A percentile compares a stretch with the other conserved stretches of the same genome.
These are phyloP conservation scores for Drosophila prostipennis DNA, from an alignment of 2,888 invertebrate species.

Conservation along the genomic window DNA sequence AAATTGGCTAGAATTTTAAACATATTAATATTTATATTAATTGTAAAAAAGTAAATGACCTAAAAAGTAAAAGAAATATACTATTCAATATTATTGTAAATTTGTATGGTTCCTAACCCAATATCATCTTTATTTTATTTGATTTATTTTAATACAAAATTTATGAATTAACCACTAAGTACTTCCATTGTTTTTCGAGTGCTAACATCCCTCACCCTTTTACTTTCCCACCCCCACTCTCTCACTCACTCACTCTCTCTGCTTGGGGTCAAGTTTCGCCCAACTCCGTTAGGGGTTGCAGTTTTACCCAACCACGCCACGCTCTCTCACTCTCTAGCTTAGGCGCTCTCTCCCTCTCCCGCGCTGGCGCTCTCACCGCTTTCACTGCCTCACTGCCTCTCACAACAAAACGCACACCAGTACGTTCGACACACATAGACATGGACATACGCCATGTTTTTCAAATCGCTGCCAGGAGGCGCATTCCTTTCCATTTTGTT, in stretches of 20 bases:
- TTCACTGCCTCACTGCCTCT: slow-evolving; percentile 62
- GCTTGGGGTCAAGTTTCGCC: slow-evolving; percentile 61
- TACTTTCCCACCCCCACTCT: slow-evolving; percentile 20
- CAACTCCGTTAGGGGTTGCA: slow-evolving; percentile 78
- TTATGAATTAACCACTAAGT: too few species aligned
- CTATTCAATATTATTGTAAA: too few species aligned
- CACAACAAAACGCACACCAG: slow-evolving; percentile 30
- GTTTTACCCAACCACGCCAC: slow-evolving; percentile 62
- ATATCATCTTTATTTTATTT: not conserved
- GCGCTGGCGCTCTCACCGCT: slow-evolving; percentile 76
- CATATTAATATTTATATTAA: too few species aligned
- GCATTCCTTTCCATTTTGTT: slow-evolving; percentile 79
- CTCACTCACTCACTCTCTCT: slow-evolving; percentile 29
- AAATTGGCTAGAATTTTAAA: too few species aligned
- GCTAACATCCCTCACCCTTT: slow-evolving; percentile 11
- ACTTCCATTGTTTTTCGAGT: not conserved
- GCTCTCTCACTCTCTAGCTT: slow-evolving; percentile 26
- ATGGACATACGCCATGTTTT: slow-evolving; percentile 63
- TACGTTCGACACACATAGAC: slow-evolving; percentile 67
- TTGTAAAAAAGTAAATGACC: too few species aligned
- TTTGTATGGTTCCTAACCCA: too few species aligned
- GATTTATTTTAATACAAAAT: not conserved
- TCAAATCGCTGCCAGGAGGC: slow-evolving; percentile 62
- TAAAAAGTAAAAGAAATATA: too few species aligned
- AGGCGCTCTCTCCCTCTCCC: slow-evolving; percentile 34